Evolutionary conservation across 2,113 vertebrate genomes (phyloP).

Genomic region (Melospiza georgiana): DNA sequence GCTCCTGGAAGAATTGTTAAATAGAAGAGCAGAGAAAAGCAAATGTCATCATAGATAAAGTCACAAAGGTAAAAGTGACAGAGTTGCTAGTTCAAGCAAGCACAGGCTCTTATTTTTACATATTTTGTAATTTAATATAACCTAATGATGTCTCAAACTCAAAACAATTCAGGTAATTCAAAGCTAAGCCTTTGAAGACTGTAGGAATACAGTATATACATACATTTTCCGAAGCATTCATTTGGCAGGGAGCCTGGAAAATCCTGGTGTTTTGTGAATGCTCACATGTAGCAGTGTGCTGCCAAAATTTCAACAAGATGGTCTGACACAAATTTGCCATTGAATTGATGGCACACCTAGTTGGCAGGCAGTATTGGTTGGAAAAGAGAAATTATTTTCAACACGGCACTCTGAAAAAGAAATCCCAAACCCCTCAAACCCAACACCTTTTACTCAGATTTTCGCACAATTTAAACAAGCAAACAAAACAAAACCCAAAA

Average conservation of each 20-base stretch:
- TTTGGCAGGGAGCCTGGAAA: conserved; percentile 64
- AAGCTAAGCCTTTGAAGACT: conserved; percentile 57
- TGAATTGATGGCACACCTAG: conserved; percentile 42
- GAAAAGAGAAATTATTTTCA: conserved; percentile 12
- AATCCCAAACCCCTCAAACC: neutral
- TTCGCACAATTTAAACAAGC: neutral
- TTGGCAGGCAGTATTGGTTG: conserved; percentile 6
- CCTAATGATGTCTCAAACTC: conserved; percentile 64
- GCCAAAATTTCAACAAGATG: conserved; percentile 57
- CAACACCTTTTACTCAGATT: neutral
- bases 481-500: neutral
- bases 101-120: conserved; percentile 58
- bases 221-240: conserved; percentile 28
- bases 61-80: conserved; percentile 57
- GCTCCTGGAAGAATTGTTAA: conserved; percentile 51
- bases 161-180: conserved; percentile 65
- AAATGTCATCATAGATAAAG: conserved; percentile 54
- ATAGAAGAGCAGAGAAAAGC: conserved; percentile 44
- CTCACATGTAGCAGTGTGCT: neutral
- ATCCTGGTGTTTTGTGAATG: conserved; percentile 42
- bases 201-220: conserved; percentile 28
- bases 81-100: conserved; percentile 55
- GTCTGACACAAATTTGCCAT: conserved; percentile 44
- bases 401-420: neutral
- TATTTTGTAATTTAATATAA: conserved; percentile 67